Evolutionary conservation across 2,888 invertebrate genomes (phyloP).

Genomic region (Reticulitermes lucifugus): DNA sequence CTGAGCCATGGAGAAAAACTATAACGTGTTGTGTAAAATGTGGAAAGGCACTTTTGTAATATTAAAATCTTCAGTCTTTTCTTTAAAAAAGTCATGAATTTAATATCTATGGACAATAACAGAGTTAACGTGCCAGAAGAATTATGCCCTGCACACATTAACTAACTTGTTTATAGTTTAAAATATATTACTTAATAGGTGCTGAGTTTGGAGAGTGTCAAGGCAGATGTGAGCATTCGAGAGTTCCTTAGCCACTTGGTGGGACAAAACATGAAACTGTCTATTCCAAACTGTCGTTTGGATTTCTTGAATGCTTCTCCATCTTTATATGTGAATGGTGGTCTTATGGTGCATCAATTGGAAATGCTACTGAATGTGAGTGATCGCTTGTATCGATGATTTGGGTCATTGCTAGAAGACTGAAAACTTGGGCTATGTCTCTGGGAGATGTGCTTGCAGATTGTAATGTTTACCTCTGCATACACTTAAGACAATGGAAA

Average conservation of each 20-base stretch:
- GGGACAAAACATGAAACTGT: conserved; percentile 56
- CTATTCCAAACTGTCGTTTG: conserved; percentile 51
- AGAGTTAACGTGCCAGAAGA: no score
- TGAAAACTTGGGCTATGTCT: no score
- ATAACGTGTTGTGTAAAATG: no score
- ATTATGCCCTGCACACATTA: no score
- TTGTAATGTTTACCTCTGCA: no score
- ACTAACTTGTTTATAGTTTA: not conserved
- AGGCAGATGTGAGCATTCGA: conserved; percentile 57
- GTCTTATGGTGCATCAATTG: conserved; percentile 52
- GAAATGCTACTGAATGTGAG: conserved; percentile 55
- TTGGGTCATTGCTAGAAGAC: not conserved
- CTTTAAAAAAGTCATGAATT: no score
- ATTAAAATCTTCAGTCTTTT: no score
- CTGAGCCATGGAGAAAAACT: no score
- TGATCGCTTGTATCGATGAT: not conserved
- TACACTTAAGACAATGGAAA: no score
- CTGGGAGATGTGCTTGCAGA: no score
- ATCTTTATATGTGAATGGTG: conserved; percentile 51
- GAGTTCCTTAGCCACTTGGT: conserved; percentile 59
- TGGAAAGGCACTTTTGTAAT: no score
- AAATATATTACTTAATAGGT: conserved; percentile 54
- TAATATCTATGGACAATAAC: no score
- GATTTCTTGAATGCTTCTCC: conserved; percentile 56
- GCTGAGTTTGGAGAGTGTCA: conserved; percentile 58